Evolutionary conservation across 2,797 vertebrate species (phyloP).

Genomic region (Rhinella marina): DNA sequence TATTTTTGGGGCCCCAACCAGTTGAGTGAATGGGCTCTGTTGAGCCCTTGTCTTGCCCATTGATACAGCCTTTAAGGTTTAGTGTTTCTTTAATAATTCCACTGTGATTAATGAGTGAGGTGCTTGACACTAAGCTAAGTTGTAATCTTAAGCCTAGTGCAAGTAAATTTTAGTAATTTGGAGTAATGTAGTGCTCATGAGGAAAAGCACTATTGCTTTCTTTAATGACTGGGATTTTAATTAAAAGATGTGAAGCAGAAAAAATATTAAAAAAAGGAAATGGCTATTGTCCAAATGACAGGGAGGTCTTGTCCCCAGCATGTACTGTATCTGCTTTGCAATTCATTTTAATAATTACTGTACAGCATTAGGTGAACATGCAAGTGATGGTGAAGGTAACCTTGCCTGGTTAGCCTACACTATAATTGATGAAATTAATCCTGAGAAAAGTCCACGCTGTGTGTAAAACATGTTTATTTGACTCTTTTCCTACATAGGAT

Average conservation of each 20-base stretch:
- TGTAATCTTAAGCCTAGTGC: too few species aligned
- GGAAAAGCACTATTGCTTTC: neutral
- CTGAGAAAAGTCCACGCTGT: slow-evolving; percentile 6
- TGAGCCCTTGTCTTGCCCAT: too few species aligned
- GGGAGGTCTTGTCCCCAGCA: slow-evolving; percentile 9
- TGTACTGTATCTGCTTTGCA: slow-evolving; percentile 1
- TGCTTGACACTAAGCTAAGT: too few species aligned
- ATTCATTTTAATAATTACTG: slow-evolving; percentile 30
- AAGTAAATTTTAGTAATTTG: neutral
- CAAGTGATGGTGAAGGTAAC: slow-evolving; percentile 29
- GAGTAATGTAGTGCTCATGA: neutral
- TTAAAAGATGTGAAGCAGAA: slow-evolving; percentile 17
- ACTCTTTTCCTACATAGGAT: neutral
- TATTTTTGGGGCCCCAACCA: too few species aligned
- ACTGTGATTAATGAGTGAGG: too few species aligned
- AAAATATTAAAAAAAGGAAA: slow-evolving; percentile 5
- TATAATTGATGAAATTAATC: slow-evolving; percentile 41
- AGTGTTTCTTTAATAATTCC: too few species aligned
- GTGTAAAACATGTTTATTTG: slow-evolving; percentile 34
- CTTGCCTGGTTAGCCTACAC: slow-evolving; percentile 18
- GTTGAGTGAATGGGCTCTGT: too few species aligned
- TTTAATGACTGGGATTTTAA: neutral
- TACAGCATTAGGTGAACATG: slow-evolving; percentile 24
- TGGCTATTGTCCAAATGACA: slow-evolving; percentile 22
- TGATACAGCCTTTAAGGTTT: too few species aligned